Evolutionary conservation across 2,797 vertebrate genomes (phyloP).

Genomic region (Orientallactaga sibirica): DNA sequence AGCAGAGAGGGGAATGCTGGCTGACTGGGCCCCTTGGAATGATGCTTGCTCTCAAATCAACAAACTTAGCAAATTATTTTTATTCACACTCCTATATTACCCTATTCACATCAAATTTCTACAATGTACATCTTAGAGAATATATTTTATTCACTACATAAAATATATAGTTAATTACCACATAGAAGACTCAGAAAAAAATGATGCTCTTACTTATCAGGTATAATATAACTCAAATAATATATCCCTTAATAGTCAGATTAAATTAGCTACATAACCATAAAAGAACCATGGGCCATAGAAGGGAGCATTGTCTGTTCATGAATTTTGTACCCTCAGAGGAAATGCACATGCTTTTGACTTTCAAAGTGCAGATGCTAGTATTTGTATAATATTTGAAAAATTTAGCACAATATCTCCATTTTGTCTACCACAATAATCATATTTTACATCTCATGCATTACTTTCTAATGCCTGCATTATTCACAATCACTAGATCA

Average conservation of each 20-base stretch:
- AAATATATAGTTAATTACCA: background rate
- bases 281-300: background rate
- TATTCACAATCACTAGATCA: background rate
- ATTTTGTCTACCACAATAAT: background rate
- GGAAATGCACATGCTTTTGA: background rate
- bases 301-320: background rate
- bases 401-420: background rate
- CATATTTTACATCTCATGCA: background rate
- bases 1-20: accelerated
- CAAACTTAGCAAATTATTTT: background rate
- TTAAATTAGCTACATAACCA: background rate
- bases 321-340: background rate
- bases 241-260: conserved; percentile 11
- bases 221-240: background rate
- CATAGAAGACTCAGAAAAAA: background rate
- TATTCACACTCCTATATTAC: background rate
- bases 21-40: background rate
- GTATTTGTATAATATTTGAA: background rate
- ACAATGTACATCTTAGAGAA: background rate
- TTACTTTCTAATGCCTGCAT: background rate
- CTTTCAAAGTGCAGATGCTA: background rate
- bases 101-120: background rate
- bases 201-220: background rate
- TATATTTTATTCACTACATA: background rate
- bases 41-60: background rate